phyloP scores from a whole-genome alignment of 2,888 invertebrate species.

The Campoletis raptor region DNA sequence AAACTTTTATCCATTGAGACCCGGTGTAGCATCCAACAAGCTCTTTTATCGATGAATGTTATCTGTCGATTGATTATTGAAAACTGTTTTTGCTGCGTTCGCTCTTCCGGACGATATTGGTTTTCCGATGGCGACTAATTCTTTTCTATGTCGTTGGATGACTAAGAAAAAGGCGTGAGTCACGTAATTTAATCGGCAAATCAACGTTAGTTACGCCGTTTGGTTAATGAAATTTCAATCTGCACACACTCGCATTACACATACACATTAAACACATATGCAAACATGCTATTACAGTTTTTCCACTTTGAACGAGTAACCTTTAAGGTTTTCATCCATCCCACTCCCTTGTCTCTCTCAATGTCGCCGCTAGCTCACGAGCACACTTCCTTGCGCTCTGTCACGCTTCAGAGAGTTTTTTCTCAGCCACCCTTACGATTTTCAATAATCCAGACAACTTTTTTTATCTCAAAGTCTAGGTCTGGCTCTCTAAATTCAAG shows the following conservation, averaged over 20 bases:
- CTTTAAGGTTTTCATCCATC: constrained; percentile 47
- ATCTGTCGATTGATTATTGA: constrained; percentile 57
- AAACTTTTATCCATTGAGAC: constrained; percentile 22
- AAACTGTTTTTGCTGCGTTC: constrained; percentile 51
- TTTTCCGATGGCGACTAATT: constrained; percentile 31
- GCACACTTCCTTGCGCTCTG: constrained; percentile 31
- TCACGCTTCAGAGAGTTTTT: constrained; percentile 50
- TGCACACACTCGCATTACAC: background rate
- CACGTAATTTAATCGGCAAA: background rate
- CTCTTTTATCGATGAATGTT: constrained; percentile 8
- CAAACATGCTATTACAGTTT: constrained; percentile 12
- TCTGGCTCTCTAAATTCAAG: constrained; percentile 51
- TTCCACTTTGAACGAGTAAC: constrained; percentile 57
- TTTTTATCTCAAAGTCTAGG: constrained; percentile 33
- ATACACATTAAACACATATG: background rate
- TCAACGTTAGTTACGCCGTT: background rate
- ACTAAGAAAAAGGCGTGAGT: background rate
- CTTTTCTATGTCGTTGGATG: background rate
- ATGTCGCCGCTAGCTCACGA: constrained; percentile 25
- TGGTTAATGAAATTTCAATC: background rate
- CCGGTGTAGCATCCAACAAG: constrained; percentile 13
- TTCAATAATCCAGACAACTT: constrained; percentile 55
- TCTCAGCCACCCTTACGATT: constrained; percentile 39
- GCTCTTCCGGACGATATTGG: constrained; percentile 58
- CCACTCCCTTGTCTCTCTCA: background rate